Evolutionary conservation across 2,797 vertebrate genomes (phyloP).

Genomic region (Pyrrhura leucotis): DNA sequence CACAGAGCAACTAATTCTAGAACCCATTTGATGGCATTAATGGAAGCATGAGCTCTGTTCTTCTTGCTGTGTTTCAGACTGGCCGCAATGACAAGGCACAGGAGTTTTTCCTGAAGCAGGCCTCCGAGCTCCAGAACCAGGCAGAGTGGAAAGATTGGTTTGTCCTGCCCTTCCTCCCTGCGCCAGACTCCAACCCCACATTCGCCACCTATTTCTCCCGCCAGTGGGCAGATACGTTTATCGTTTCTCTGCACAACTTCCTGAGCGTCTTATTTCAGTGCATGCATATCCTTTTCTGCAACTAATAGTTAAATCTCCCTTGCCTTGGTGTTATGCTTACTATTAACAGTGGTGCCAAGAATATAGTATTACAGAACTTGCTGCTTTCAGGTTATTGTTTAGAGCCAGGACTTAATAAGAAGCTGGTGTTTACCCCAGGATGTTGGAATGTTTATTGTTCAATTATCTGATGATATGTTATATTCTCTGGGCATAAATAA

Average conservation of each 20-base stretch:
- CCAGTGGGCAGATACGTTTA: slow-evolving; percentile 96
- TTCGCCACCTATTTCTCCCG: slow-evolving; percentile 94
- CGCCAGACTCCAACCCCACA: slow-evolving; percentile 89
- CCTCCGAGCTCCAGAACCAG: slow-evolving; percentile 91
- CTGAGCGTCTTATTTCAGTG: slow-evolving; percentile 96
- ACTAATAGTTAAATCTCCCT: neutral
- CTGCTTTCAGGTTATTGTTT: neutral
- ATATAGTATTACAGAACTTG: neutral
- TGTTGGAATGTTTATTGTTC: neutral
- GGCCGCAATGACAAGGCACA: slow-evolving; percentile 90
- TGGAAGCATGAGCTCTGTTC: neutral
- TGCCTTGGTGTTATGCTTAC: neutral
- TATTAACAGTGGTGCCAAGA: neutral
- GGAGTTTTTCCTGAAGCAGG: slow-evolving; percentile 94
- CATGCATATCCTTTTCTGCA: slow-evolving; percentile 93
- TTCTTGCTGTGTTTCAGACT: slow-evolving; percentile 77
- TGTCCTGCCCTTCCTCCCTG: slow-evolving; percentile 88
- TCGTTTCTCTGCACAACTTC: slow-evolving; percentile 97
- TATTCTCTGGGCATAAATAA: neutral
- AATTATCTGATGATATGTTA: neutral
- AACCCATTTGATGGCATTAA: neutral
- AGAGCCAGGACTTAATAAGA: neutral
- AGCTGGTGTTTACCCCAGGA: neutral
- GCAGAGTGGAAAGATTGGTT: slow-evolving; percentile 98
- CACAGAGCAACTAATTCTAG: neutral